A percentile compares a stretch with the other conserved stretches of the same genome.
These are phyloP conservation scores for Gonatopus flavifemur DNA, from an alignment of 1,140 invertebrate genomes.

Conservation along the genomic window DNA sequence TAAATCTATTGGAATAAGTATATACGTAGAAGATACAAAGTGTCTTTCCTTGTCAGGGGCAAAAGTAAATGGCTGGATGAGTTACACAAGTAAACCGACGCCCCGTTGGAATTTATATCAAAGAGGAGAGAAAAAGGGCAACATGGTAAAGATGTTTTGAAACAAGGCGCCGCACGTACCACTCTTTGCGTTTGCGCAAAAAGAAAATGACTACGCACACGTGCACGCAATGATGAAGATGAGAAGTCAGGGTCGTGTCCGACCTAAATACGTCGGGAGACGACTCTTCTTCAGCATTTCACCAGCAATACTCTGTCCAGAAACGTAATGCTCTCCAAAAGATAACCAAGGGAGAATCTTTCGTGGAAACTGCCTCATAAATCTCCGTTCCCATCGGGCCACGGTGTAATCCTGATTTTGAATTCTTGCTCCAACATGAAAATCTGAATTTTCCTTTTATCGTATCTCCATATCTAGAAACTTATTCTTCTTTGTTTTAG, in stretches of 20 bases:
- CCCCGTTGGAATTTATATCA: slow-evolving; percentile 22
- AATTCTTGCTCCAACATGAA: slow-evolving; percentile 9
- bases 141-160: neutral
- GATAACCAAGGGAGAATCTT: slow-evolving; percentile 1
- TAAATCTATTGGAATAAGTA: too few species aligned
- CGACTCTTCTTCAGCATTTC: neutral
- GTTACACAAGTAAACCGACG: slow-evolving; percentile 3
- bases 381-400: slow-evolving; percentile 23
- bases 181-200: neutral
- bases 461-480: too few species aligned
- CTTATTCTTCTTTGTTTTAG: too few species aligned
- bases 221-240: neutral
- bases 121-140: neutral
- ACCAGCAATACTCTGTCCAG: too few species aligned
- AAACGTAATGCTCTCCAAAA: slow-evolving; percentile 7
- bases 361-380: slow-evolving; percentile 16
- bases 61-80: slow-evolving; percentile 8
- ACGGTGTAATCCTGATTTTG: slow-evolving; percentile 26
- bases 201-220: neutral
- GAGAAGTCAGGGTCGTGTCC: slow-evolving; percentile 6
- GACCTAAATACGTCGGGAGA: slow-evolving; percentile 23
- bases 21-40: too few species aligned
- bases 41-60: too few species aligned
- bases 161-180: too few species aligned
- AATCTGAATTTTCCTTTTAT: slow-evolving; percentile 21